Evolutionary conservation across 2,888 invertebrate genomes (phyloP), one percentile per base, ranked within the genome.

Genomic region (Desoria tigrina): DNA sequence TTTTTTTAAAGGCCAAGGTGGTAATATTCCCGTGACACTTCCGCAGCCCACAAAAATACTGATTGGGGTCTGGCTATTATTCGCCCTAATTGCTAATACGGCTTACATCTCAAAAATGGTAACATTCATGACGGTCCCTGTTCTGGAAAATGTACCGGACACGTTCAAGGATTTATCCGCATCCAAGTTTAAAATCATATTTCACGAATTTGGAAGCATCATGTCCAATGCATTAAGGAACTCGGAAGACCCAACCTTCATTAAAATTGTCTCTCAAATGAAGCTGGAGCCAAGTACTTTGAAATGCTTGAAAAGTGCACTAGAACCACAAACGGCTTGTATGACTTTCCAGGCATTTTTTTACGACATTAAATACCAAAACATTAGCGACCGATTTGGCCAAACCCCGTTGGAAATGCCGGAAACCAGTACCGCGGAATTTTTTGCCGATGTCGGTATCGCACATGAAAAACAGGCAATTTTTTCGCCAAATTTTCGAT

Each of bases 51-150:
- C 16, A 7, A n/a, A 23, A 16, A 49, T 49, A 4, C 23, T 49
- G 7, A 21, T n/a, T 9, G 49, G 18, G 7, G 4, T 49, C 49
- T 49, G 49, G 49, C 49, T 49, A 4, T 21, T 49, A 16, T 49
- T 49, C 23, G 49, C 49, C 7, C 7, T 49, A 21, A 16, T 49
- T 4, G 4, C 16, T 4, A 23, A n/a, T 7, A 21, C 49, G 23
- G 49, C 16, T 4, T 49, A 49, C 49, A 14, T n/a, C 4, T 49
- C 49, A 4, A 49, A 49, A 16, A 21, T 49, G 49, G 49, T 49
- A 16, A 9, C 49, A 4, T 49, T 49, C 49, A 49, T 49, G 49
- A 16, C 49, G 7, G 4, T 49, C 49, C 49, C 49, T 49, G 49
- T 49, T 16, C 16, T 9, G 7, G 16, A 49, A 4, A 7, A 49